Conservation (phyloP, 2,888 invertebrate species). For the Clusia tigrina region DNA sequence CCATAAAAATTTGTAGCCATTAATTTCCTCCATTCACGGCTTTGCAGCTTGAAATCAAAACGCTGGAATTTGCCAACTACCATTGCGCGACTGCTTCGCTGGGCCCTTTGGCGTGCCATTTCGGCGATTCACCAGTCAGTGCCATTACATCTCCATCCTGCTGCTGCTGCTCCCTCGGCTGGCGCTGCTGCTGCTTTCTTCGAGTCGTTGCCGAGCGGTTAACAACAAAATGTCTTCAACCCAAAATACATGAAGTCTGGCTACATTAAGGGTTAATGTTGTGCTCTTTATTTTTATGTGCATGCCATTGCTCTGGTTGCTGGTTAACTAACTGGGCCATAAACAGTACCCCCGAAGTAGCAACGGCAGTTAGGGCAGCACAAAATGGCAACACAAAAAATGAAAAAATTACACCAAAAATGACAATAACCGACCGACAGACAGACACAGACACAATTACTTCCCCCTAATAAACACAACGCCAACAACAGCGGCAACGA, state of each 20-base stretch:
- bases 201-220: neutral
- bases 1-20: constrained; percentile 39
- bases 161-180: too few species aligned
- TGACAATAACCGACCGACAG: too few species aligned
- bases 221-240: neutral
- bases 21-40: constrained; percentile 37
- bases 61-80: too few species aligned
- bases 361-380: neutral
- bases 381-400: neutral
- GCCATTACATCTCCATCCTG: neutral
- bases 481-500: neutral
- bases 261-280: constrained; percentile 1
- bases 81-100: neutral
- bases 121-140: neutral
- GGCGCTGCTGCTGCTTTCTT: too few species aligned
- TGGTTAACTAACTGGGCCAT: neutral
- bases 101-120: neutral
- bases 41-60: constrained; percentile 20
- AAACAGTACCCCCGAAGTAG: neutral
- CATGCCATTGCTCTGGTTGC: neutral
- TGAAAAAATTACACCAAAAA: neutral
- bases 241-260: neutral
- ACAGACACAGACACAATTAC: neutral
- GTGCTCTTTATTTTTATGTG: neutral
- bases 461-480: neutral